A percentile compares a stretch with the other conserved stretches of the same genome.
Conservation (phyloP, 2,888 invertebrate species). For the Drosophila neonasuta region DNA sequence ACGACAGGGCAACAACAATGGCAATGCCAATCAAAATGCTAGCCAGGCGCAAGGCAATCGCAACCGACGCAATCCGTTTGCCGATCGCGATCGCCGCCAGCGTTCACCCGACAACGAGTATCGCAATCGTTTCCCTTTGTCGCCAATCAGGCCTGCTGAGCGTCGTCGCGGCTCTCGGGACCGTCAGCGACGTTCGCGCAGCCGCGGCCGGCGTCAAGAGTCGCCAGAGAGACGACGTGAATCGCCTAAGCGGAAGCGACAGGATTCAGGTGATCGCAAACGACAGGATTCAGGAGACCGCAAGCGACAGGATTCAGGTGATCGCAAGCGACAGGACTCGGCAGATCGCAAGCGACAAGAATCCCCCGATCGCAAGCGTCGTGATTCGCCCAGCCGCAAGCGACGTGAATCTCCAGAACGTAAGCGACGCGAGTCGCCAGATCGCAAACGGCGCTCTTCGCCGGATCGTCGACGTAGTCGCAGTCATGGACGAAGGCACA, state of each 20-base stretch:
- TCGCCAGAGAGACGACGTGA: conserved; percentile 37
- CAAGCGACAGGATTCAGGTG: conserved; percentile 30
- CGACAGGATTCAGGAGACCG: conserved; percentile 18
- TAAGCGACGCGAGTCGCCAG: conserved; percentile 50
- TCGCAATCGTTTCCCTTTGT: conserved; percentile 78
- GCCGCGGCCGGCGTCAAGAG: conserved; percentile 52
- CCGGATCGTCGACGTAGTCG: conserved; percentile 50
- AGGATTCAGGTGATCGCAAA: conserved; percentile 20
- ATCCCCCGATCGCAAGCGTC: conserved; percentile 19
- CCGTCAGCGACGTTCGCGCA: conserved; percentile 58
- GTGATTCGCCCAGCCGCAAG: conserved; percentile 39
- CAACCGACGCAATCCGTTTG: conserved; percentile 78
- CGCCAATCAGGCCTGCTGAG: conserved; percentile 74
- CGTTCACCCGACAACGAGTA: conserved; percentile 77
- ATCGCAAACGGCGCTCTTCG: conserved; percentile 46
- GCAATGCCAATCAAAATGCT: conserved; percentile 17
- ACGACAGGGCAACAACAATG: conserved; percentile 48
- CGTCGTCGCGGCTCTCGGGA: conserved; percentile 65
- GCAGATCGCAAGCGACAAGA: conserved; percentile 36
- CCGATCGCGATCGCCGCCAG: conserved; percentile 77
- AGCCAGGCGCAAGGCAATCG: conserved; percentile 47
- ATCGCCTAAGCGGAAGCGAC: conserved; percentile 35
- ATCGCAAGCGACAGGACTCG: conserved; percentile 37
- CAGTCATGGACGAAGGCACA: conserved; percentile 56
- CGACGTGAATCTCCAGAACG: conserved; percentile 51